phyloP scores from a whole-genome alignment of 1,140 invertebrate species.

The Condylostylus longicornis region DNA sequence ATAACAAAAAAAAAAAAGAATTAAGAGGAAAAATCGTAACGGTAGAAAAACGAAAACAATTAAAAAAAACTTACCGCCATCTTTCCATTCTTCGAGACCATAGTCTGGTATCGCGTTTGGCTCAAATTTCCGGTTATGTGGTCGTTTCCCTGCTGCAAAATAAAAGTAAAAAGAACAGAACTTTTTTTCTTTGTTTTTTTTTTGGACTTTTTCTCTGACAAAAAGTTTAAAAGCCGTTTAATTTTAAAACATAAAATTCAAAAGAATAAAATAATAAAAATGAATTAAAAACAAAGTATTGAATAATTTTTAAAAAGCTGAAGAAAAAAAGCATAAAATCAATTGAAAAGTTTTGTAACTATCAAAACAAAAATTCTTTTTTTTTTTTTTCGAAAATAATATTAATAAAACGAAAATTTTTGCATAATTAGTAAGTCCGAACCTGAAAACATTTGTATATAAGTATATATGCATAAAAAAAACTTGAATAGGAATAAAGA shows the following conservation, averaged over 20 bases:
- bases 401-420: too few species aligned
- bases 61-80: constrained; percentile 21
- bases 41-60: constrained; percentile 3
- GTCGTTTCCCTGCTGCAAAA: constrained; percentile 29
- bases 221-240: constrained; percentile 1
- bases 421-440: too few species aligned
- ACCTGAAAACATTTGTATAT: too few species aligned
- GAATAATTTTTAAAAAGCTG: constrained; percentile 1
- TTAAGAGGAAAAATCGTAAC: too few species aligned
- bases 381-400: too few species aligned
- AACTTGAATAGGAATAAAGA: too few species aligned
- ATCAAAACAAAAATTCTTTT: too few species aligned
- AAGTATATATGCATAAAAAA: too few species aligned
- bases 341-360: too few species aligned
- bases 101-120: constrained; percentile 30
- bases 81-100: constrained; percentile 32
- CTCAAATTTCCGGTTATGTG: constrained; percentile 32
- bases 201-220: constrained; percentile 13
- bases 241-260: too few species aligned
- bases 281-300: constrained; percentile 4
- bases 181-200: constrained; percentile 8
- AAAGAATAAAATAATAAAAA: too few species aligned
- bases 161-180: constrained; percentile 10
- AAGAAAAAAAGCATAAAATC: background rate
- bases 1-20: too few species aligned